These are phyloP conservation scores for Zootoca vivipara DNA, from an alignment of 2,113 vertebrate species.

Conservation along the genomic window DNA sequence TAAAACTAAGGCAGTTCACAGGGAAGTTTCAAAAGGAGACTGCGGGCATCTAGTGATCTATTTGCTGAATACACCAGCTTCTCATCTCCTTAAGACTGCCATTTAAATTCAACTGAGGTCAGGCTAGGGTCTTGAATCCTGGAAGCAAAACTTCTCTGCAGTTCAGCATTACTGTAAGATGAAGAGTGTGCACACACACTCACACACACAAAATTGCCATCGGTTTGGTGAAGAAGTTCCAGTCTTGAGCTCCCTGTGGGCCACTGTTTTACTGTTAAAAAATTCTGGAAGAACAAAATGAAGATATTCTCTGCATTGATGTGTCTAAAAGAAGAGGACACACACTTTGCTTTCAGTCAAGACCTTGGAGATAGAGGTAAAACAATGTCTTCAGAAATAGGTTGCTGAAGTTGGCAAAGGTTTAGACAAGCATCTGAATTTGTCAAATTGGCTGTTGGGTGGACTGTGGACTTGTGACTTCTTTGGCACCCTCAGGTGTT, in stretches of 20 bases:
- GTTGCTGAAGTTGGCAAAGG: neutral
- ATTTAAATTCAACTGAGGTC: conserved; percentile 27
- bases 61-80: neutral
- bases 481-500: no score
- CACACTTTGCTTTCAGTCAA: neutral
- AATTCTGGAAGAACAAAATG: conserved; percentile 16
- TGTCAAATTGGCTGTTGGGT: neutral
- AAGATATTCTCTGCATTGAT: neutral
- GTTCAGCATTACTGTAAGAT: neutral
- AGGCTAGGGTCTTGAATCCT: conserved; percentile 18
- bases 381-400: neutral
- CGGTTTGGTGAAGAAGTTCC: neutral
- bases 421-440: neutral
- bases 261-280: accelerated
- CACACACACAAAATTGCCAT: accelerated
- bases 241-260: accelerated
- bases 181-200: neutral
- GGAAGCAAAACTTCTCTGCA: neutral
- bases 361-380: neutral
- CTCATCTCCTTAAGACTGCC: neutral
- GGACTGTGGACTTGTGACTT: no score
- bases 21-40: neutral
- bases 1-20: conserved; percentile 1
- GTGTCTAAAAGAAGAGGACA: neutral
- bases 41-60: neutral